Conservation (phyloP, 2,888 invertebrate species). For the Octonoba sinensis region DNA sequence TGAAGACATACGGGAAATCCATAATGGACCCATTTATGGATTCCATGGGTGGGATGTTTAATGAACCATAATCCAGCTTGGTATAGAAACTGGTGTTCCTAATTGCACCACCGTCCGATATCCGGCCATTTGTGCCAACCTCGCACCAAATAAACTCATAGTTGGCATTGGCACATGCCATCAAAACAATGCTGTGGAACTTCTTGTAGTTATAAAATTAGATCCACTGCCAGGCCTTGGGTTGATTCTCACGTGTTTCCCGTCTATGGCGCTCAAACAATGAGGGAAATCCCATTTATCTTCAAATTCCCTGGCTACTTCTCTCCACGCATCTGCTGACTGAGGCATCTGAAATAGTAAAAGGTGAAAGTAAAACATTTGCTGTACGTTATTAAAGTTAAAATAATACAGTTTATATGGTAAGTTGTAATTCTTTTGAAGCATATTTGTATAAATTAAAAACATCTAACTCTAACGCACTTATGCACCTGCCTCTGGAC, state of each 20-base stretch:
- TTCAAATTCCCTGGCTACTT: not conserved
- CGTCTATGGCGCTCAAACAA: not conserved
- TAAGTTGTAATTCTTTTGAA: too few species aligned
- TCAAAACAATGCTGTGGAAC: not conserved
- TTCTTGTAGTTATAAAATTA: conserved; percentile 2
- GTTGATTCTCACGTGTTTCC: not conserved
- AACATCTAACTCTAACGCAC: too few species aligned
- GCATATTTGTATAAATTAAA: too few species aligned
- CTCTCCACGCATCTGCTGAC: not conserved
- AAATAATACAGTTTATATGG: too few species aligned
- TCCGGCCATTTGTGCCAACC: conserved; percentile 6
- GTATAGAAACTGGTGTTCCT: not conserved
- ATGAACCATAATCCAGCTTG: not conserved
- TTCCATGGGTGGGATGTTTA: not conserved
- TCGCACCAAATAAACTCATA: not conserved
- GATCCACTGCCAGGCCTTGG: not conserved
- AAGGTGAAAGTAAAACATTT: too few species aligned
- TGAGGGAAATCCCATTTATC: not conserved
- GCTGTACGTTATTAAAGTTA: too few species aligned
- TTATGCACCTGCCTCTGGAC: too few species aligned
- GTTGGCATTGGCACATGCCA: conserved; percentile 2
- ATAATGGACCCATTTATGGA: not conserved
- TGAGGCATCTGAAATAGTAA: not conserved
- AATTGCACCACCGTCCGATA: not conserved
- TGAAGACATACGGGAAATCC: not conserved